Base-by-base conservation (phyloP, 2,797 vertebrate genomes). In the Lophotriccus pileatus region DNA sequence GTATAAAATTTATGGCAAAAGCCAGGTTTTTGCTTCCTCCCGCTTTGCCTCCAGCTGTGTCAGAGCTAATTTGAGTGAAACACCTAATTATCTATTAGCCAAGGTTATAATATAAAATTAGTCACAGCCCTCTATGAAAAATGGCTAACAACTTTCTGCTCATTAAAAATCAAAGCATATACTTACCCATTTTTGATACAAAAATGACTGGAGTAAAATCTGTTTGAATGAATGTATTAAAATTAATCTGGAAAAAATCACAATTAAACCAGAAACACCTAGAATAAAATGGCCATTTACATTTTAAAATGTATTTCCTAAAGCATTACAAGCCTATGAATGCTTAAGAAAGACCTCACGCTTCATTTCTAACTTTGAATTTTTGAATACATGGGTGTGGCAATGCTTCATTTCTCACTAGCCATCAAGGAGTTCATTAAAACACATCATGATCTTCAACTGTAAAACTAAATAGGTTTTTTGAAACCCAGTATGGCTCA, bases 51-150 rank as follows among this genome's bases (percentile, higher is more conserved):
- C 79, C 78, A 95, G 89, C 91, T 92, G 87, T 69, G 62, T 75
- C 80, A 88, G 39, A 93, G 55, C 73, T 94, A 94, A 96, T 96
- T 94, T 93, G 94, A 95, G 83, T 94, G 92, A 91, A 94, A 93
- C 69, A 87, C 73, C 68, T 95, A 94, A 95, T 96, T 95, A 93
- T 95, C 87, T 95, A 92, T 97, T 96, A 96, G 91, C 91, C 66
- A 92, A 86, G 84, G 73, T 70, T 94, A 81, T 95, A 94, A 95
- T 69, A 92, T 75, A 93, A 86, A 96, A 95, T 97, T 95, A 93
- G 93, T 84, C 82, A 94, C 79, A 91, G 58, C 39, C 47, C 7
- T 84, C 82, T 83, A 34, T 91, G 82, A 94, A 93, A 96, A 95
- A 89, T 75, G 62, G 76, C 79, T 94, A 84, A 94, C 93, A 94